A percentile compares a stretch with the other conserved stretches of the same genome.
Evolutionary conservation across 2,888 invertebrate genomes (phyloP).

Genomic region (Drosophila barbarae): DNA sequence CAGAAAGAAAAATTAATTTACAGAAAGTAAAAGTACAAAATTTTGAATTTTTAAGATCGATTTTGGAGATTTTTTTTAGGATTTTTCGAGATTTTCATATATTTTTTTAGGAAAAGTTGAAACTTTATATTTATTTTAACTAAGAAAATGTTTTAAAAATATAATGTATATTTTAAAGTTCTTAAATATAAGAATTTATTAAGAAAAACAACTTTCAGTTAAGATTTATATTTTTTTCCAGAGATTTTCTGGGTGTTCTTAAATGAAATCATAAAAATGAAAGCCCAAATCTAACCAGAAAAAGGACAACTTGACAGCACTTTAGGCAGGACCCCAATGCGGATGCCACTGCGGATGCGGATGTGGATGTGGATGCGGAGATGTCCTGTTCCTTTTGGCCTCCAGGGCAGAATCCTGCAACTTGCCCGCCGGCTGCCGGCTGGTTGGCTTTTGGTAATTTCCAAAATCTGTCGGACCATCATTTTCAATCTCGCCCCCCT

Average conservation of each 20-base stretch:
- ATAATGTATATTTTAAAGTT: not conserved
- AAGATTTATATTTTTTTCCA: no score
- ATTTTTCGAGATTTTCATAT: not conserved
- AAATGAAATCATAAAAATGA: not conserved
- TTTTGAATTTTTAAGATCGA: not conserved
- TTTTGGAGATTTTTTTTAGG: not conserved
- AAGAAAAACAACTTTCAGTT: not conserved
- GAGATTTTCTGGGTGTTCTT: no score
- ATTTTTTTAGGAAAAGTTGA: no score
- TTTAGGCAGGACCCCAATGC: conserved; percentile 26
- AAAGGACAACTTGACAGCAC: not conserved
- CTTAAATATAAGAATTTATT: not conserved
- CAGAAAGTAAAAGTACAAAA: not conserved
- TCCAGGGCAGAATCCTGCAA: conserved; percentile 49
- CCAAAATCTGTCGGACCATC: conserved; percentile 72
- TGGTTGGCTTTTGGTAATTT: conserved; percentile 51
- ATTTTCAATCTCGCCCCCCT: conserved; percentile 64
- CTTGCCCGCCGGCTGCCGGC: conserved; percentile 26
- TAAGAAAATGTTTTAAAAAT: not conserved
- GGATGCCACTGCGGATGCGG: conserved; percentile 27
- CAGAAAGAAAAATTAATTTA: no score
- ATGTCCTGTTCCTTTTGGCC: conserved; percentile 34
- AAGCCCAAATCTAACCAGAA: not conserved
- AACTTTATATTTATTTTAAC: not conserved
- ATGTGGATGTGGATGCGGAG: conserved; percentile 30